Evolutionary conservation across 2,113 vertebrate species (phyloP).

Genomic region (Hyperoodon ampullatus): DNA sequence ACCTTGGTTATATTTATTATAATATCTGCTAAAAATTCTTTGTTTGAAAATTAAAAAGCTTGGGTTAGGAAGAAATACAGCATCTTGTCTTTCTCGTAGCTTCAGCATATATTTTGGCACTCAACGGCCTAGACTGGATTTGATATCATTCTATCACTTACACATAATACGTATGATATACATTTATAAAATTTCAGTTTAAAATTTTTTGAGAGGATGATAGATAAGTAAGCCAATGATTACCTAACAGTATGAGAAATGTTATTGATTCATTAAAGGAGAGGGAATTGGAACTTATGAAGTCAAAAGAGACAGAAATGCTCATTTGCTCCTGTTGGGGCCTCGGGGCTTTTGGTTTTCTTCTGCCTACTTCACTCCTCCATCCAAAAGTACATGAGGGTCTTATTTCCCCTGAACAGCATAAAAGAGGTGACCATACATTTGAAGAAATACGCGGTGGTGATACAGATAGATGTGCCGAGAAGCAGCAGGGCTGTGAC

Average conservation of each 20-base stretch:
- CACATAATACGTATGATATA: background rate
- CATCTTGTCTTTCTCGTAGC: background rate
- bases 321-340: background rate
- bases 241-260: background rate
- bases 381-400: background rate
- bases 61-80: background rate
- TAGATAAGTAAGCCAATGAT: background rate
- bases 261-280: background rate
- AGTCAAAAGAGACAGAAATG: background rate
- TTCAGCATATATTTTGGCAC: background rate
- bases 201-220: background rate
- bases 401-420: background rate
- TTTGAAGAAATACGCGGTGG: background rate
- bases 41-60: conserved; percentile 24
- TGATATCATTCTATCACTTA: background rate
- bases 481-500: background rate
- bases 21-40: background rate
- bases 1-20: conserved; percentile 7
- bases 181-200: background rate
- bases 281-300: background rate
- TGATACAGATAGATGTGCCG: background rate
- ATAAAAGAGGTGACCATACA: background rate
- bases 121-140: background rate
- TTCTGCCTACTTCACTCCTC: background rate
- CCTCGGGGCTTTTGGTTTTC: background rate